phyloP scores from a whole-genome alignment of 1,140 invertebrate species.

The Cotesia typhae region DNA sequence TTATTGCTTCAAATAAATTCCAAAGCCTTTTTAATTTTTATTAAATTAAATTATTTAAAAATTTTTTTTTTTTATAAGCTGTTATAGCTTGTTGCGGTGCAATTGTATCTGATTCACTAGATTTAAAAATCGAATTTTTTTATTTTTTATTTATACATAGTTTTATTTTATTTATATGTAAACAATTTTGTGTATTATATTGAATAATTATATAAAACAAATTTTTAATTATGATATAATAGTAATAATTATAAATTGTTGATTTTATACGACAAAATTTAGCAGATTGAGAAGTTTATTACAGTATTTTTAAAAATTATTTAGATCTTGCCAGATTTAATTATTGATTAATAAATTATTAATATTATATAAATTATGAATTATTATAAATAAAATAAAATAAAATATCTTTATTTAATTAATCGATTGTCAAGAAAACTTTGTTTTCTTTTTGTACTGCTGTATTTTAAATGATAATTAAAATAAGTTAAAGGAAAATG shows the following conservation, averaged over 20 bases:
- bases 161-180: background rate
- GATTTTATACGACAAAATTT: background rate
- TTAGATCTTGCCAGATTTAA: conserved; percentile 19
- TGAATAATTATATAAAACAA: conserved; percentile 18
- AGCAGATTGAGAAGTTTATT: conserved; percentile 1
- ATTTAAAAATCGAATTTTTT: too few species aligned
- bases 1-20: too few species aligned
- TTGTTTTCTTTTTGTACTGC: too few species aligned
- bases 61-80: too few species aligned
- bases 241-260: conserved; percentile 8
- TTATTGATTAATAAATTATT: background rate
- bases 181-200: conserved; percentile 4
- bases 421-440: too few species aligned
- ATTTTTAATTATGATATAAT: background rate
- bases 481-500: too few species aligned
- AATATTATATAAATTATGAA: conserved; percentile 12
- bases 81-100: too few species aligned
- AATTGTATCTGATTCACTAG: too few species aligned
- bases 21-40: too few species aligned
- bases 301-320: background rate
- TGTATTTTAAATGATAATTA: too few species aligned
- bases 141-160: background rate
- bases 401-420: too few species aligned
- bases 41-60: too few species aligned
- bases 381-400: background rate